These are phyloP conservation scores for Corythornis madagascariensis DNA, from an alignment of 2,113 vertebrate genomes.

Conservation along the genomic window DNA sequence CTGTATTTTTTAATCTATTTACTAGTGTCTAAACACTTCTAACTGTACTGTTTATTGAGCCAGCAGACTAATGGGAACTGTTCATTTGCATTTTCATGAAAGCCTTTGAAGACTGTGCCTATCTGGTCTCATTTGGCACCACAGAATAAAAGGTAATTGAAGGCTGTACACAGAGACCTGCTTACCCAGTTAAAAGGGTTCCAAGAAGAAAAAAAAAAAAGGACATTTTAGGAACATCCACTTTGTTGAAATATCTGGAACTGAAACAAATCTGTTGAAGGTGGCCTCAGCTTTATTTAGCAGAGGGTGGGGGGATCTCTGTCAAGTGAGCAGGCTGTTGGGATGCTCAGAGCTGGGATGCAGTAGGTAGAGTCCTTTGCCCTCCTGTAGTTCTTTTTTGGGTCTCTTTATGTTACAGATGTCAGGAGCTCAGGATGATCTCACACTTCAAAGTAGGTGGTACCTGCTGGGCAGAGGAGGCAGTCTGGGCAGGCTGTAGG, in stretches of 20 bases:
- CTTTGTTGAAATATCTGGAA: not conserved
- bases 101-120: slow-evolving; percentile 23
- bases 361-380: not conserved
- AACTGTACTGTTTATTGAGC: slow-evolving; percentile 9
- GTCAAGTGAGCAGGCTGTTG: not conserved
- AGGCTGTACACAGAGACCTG: slow-evolving; percentile 20
- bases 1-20: not conserved
- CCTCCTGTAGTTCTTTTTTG: not conserved
- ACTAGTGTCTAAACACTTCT: not conserved
- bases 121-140: slow-evolving; percentile 35
- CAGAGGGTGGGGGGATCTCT: not conserved
- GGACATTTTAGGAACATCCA: not conserved
- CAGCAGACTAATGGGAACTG: slow-evolving; percentile 13
- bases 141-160: slow-evolving; percentile 41
- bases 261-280: not conserved
- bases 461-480: not conserved
- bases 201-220: not conserved
- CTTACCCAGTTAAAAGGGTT: slow-evolving; percentile 2
- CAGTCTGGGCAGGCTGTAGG: not conserved
- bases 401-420: not conserved
- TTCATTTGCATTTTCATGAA: slow-evolving; percentile 56
- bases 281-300: slow-evolving; percentile 6
- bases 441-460: not conserved
- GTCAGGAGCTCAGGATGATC: not conserved
- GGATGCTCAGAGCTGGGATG: not conserved